phyloP scores from a whole-genome alignment of 2,797 vertebrate genomes.

The Lithobates sylvaticus region DNA sequence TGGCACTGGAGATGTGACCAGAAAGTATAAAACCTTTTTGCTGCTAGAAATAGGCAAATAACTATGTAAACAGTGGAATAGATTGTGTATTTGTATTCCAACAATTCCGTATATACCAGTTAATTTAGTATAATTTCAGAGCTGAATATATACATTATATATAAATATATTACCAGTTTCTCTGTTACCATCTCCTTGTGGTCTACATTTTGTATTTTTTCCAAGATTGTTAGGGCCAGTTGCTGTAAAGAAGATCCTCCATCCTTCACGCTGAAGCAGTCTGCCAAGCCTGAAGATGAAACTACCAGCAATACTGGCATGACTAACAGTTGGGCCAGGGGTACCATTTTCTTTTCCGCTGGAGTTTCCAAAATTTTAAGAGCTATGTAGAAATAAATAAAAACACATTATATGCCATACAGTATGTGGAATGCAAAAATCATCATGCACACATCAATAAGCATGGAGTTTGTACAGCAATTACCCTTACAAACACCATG shows the following conservation, averaged over 20 bases:
- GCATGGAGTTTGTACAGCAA: too few species aligned
- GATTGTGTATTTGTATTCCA: too few species aligned
- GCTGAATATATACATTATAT: not conserved
- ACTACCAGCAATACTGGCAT: constrained; percentile 90
- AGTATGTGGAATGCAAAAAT: too few species aligned
- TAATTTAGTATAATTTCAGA: too few species aligned
- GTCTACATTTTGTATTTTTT: constrained; percentile 72
- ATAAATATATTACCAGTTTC: constrained; percentile 36
- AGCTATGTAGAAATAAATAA: constrained; percentile 70
- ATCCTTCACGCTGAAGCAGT: constrained; percentile 76
- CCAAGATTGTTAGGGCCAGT: constrained; percentile 80
- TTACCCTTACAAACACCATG: too few species aligned
- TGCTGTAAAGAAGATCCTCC: constrained; percentile 77
- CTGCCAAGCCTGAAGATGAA: constrained; percentile 81
- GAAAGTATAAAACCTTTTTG: too few species aligned
- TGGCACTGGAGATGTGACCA: too few species aligned
- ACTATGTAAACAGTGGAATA: too few species aligned
- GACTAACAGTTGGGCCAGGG: constrained; percentile 78
- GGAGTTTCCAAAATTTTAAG: constrained; percentile 77
- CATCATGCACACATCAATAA: too few species aligned
- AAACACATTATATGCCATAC: not conserved
- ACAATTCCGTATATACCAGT: too few species aligned
- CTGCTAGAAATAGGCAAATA: too few species aligned
- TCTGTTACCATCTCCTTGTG: constrained; percentile 60
- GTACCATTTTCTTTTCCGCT: constrained; percentile 69